Evolutionary conservation across 2,113 vertebrate species (phyloP).

Genomic region (Zootoca vivipara): DNA sequence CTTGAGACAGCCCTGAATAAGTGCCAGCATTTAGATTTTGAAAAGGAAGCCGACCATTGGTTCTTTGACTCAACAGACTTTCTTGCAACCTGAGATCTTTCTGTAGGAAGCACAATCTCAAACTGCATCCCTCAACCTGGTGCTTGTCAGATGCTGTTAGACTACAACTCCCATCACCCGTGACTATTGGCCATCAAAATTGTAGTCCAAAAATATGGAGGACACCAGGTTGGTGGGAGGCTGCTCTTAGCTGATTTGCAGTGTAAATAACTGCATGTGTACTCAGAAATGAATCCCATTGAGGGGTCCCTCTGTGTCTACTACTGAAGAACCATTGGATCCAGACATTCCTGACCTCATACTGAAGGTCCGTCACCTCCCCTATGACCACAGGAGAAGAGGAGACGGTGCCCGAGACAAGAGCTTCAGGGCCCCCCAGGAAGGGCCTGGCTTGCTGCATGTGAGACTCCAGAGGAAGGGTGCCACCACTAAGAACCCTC

Average conservation of each 20-base stretch:
- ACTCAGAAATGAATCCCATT: neutral
- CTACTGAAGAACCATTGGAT: no score
- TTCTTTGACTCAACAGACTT: neutral
- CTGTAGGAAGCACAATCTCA: neutral
- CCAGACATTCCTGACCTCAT: no score
- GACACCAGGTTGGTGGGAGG: neutral
- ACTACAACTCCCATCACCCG: neutral
- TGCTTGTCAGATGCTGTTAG: neutral
- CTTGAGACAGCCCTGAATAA: neutral
- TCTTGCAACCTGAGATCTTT: neutral
- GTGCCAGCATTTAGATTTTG: neutral
- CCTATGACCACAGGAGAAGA: no score
- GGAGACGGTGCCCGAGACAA: no score
- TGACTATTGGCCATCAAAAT: neutral
- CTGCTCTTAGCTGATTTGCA: neutral
- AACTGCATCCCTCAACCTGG: no score
- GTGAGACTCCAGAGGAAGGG: no score
- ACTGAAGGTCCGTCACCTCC: no score
- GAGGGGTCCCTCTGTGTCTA: neutral
- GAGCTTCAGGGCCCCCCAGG: no score
- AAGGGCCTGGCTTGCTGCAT: no score
- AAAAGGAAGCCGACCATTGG: neutral
- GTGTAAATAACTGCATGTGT: neutral
- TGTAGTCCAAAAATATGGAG: neutral
- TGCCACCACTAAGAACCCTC: no score